Percentiles rank a stretch among this genome's conserved stretches.
These are phyloP conservation scores for Synergus itoensis DNA, from an alignment of 2,888 invertebrate species.

Conservation along the genomic window DNA sequence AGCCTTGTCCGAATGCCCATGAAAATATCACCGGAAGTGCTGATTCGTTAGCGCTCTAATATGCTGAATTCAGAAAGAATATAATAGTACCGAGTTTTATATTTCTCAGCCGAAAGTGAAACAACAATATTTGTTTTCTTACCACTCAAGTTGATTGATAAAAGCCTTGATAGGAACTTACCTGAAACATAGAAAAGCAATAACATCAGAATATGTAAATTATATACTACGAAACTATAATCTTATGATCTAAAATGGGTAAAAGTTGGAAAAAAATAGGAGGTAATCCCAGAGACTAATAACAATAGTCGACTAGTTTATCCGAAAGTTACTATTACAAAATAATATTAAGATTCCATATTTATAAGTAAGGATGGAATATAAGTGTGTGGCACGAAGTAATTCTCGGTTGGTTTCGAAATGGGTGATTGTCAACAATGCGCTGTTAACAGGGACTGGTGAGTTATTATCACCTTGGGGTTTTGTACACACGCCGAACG, in stretches of 20 bases:
- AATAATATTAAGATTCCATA: constrained; percentile 27
- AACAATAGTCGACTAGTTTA: not conserved
- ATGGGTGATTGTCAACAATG: constrained; percentile 40
- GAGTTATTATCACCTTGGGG: constrained; percentile 40
- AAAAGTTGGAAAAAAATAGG: not conserved
- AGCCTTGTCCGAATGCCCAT: not conserved
- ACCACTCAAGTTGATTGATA: not conserved
- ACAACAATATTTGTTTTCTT: not conserved
- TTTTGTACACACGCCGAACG: constrained; percentile 37
- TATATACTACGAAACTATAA: not conserved
- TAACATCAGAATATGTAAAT: not conserved
- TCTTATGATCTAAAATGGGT: no score
- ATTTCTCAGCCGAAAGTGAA: not conserved
- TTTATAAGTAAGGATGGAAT: not conserved
- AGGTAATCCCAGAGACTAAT: no score
- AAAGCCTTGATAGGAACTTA: constrained; percentile 1
- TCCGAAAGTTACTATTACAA: not conserved
- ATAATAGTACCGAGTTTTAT: not conserved
- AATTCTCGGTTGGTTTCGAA: constrained; percentile 20
- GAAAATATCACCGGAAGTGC: constrained; percentile 24
- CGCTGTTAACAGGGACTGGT: constrained; percentile 38
- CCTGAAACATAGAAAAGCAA: constrained; percentile 35
- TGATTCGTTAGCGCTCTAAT: constrained; percentile 8
- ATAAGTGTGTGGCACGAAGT: constrained; percentile 9
- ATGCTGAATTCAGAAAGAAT: constrained; percentile 10